Percentiles rank a stretch among this genome's conserved stretches.
Conservation (phyloP, 2,888 invertebrate species). For the Unio pictorum region DNA sequence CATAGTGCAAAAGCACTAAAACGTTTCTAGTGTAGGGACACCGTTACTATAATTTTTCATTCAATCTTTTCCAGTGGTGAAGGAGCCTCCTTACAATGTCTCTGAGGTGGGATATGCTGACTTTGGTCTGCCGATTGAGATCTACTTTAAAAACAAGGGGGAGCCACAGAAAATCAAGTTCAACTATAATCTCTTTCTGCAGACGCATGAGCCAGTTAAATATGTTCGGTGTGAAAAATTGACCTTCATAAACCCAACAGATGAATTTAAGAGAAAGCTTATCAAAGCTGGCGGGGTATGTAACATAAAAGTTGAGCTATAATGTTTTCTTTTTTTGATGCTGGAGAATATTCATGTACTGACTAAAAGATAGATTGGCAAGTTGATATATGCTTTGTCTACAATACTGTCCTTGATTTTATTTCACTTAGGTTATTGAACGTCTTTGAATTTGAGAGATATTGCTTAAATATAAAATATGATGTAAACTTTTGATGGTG, state of each 20-base stretch:
- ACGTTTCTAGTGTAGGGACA: neutral
- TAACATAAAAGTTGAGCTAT: no score
- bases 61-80: conserved; percentile 81
- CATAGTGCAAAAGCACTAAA: neutral
- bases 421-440: no score
- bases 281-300: no score
- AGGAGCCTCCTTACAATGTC: conserved; percentile 91
- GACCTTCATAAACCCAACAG: conserved; percentile 84
- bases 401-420: no score
- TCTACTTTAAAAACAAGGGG: conserved; percentile 85
- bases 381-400: no score
- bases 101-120: conserved; percentile 97
- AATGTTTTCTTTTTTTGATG: no score
- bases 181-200: conserved; percentile 88
- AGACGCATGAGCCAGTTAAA: conserved; percentile 79
- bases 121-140: conserved; percentile 90
- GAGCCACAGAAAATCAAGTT: conserved; percentile 86
- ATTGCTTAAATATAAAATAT: no score
- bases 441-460: no score
- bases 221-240: conserved; percentile 85
- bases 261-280: no score
- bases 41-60: neutral
- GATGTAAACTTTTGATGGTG: no score
- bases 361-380: no score
- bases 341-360: no score